Evolutionary conservation across 1,140 invertebrate species (phyloP).

Genomic region (Andricus grossulariae): DNA sequence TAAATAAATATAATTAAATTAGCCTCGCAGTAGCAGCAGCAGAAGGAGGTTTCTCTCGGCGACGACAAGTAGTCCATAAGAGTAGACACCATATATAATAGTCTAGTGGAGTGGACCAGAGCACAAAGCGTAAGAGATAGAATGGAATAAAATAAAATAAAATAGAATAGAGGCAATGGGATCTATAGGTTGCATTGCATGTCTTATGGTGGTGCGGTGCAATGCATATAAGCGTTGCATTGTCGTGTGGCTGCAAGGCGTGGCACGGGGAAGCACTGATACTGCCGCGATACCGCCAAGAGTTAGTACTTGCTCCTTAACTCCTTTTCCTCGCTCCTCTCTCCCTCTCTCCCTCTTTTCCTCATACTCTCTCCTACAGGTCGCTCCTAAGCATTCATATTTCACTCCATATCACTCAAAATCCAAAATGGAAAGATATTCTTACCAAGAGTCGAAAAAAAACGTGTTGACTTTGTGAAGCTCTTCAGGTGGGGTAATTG

Average conservation of each 20-base stretch:
- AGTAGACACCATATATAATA: constrained; percentile 23
- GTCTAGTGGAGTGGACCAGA: neutral
- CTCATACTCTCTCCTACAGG: constrained; percentile 49
- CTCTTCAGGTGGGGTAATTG: too few species aligned
- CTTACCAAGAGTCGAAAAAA: too few species aligned
- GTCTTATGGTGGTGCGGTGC: constrained; percentile 39
- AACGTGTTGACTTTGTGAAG: too few species aligned
- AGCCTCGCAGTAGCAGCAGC: neutral
- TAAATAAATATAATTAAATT: constrained; percentile 23
- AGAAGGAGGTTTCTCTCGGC: constrained; percentile 1
- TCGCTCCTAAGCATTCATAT: neutral
- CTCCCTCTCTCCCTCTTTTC: constrained; percentile 45
- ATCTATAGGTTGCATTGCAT: constrained; percentile 54
- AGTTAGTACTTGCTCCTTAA: constrained; percentile 37
- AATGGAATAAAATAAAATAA: neutral
- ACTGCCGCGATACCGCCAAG: constrained; percentile 54
- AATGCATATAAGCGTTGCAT: constrained; percentile 55
- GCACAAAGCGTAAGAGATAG: constrained; percentile 20
- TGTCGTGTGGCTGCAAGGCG: constrained; percentile 62
- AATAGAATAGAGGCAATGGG: neutral
- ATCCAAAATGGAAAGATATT: too few species aligned
- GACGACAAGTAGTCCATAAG: constrained; percentile 27
- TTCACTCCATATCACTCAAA: neutral
- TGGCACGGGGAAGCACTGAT: constrained; percentile 61
- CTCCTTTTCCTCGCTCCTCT: neutral